Conservation (phyloP, 2,113 vertebrate species). For the Camelus bactrianus region DNA sequence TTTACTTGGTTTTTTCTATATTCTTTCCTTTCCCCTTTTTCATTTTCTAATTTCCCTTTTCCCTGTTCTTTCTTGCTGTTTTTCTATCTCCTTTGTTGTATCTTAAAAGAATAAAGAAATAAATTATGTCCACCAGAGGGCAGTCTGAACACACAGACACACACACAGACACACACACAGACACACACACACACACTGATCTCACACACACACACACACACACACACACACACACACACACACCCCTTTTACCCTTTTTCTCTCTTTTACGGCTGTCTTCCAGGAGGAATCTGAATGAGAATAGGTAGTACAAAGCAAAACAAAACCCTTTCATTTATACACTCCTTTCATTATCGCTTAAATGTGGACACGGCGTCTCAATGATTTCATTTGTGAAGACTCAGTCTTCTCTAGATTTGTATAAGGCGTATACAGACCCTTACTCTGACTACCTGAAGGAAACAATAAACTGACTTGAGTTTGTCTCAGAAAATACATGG, state of each 20-base stretch:
- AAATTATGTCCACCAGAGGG: conserved; percentile 69
- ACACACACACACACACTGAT: fast-evolving
- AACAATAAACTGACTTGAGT: neutral
- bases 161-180: neutral
- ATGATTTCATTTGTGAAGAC: neutral
- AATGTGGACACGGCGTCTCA: neutral
- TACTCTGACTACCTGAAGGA: neutral
- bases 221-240: fast-evolving
- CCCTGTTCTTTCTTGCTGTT: fast-evolving
- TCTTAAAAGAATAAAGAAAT: conserved; percentile 24
- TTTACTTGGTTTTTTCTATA: neutral
- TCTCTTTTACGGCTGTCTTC: neutral
- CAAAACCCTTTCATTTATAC: neutral
- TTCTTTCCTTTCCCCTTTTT: fast-evolving
- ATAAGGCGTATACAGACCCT: neutral
- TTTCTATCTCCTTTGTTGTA: neutral
- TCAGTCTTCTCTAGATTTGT: neutral
- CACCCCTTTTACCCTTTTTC: fast-evolving
- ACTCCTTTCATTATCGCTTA: neutral
- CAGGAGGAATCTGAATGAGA: conserved; percentile 57
- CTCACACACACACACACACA: fast-evolving
- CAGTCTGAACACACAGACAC: neutral
- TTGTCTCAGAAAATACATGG: neutral
- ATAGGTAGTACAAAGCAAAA: neutral
- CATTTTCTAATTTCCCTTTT: neutral